Percentiles rank a stretch among this genome's conserved stretches.
Conservation (phyloP, 2,797 vertebrate genomes). For the Lepidocolaptes lacrymiger region DNA sequence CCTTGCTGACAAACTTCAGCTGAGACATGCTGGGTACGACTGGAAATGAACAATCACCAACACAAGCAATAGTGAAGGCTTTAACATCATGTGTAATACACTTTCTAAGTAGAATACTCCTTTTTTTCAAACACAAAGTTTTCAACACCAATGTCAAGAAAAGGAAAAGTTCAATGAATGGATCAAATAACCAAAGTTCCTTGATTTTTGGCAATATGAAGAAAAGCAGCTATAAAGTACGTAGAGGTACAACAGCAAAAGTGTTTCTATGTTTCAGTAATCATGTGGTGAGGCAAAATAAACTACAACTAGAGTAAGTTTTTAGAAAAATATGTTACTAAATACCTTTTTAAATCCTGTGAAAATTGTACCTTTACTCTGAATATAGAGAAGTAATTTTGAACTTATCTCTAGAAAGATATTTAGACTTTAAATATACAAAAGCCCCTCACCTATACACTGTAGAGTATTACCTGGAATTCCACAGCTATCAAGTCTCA, state of each 20-base stretch:
- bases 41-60: not conserved
- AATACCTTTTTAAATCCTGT: not conserved
- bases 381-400: not conserved
- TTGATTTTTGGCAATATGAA: not conserved
- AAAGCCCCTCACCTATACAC: not conserved
- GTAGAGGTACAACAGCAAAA: not conserved
- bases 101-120: not conserved
- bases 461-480: not conserved
- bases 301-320: not conserved
- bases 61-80: accelerated
- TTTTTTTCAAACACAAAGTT: not conserved
- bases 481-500: not conserved
- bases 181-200: not conserved
- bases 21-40: accelerated
- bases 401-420: not conserved
- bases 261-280: not conserved
- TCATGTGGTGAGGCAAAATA: not conserved
- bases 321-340: not conserved
- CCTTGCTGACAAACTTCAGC: not conserved
- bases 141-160: not conserved
- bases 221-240: not conserved
- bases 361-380: not conserved
- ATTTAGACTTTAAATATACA: not conserved
- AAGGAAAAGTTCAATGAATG: not conserved
- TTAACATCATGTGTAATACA: accelerated